Conservation (phyloP, 1,140 invertebrate genomes). For the Cecropterus lyciades region DNA sequence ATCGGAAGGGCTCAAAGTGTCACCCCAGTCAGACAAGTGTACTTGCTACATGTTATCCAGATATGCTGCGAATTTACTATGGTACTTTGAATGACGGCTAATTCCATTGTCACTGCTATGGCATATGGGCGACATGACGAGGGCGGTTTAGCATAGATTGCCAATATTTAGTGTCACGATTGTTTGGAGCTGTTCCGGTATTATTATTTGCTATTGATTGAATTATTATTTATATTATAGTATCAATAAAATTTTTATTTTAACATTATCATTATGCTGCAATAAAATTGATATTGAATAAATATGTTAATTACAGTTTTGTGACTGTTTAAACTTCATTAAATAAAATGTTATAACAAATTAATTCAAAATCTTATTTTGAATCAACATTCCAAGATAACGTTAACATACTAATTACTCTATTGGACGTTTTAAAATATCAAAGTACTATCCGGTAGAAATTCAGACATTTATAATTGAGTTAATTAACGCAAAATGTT, state of each 20-base stretch:
- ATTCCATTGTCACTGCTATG: conserved; percentile 78
- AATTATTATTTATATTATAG: conserved; percentile 1
- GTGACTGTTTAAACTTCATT: too few relatives aligned
- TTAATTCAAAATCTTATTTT: too few relatives aligned
- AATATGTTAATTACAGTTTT: too few relatives aligned
- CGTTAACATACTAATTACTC: too few relatives aligned
- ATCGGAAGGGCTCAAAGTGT: conserved; percentile 78
- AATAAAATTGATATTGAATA: too few relatives aligned
- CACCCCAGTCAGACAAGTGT: conserved; percentile 75
- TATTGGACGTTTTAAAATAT: too few relatives aligned
- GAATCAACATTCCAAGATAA: too few relatives aligned
- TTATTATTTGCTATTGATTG: conserved; percentile 16
- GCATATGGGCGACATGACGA: conserved; percentile 75
- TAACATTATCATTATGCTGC: too few relatives aligned
- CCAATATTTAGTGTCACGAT: conserved; percentile 58
- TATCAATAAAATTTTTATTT: too few relatives aligned
- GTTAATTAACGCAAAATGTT: neutral
- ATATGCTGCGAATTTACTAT: conserved; percentile 74
- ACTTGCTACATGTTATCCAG: conserved; percentile 77
- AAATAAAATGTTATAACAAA: too few relatives aligned
- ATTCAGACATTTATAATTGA: too few relatives aligned
- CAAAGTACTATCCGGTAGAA: too few relatives aligned
- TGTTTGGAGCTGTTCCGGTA: conserved; percentile 38
- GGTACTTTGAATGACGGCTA: conserved; percentile 81
- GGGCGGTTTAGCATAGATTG: conserved; percentile 69